These are phyloP conservation scores for Dendrophyllia cribrosa DNA, from an alignment of 64 coral and sea anemone genomes.

Conservation along the genomic window DNA sequence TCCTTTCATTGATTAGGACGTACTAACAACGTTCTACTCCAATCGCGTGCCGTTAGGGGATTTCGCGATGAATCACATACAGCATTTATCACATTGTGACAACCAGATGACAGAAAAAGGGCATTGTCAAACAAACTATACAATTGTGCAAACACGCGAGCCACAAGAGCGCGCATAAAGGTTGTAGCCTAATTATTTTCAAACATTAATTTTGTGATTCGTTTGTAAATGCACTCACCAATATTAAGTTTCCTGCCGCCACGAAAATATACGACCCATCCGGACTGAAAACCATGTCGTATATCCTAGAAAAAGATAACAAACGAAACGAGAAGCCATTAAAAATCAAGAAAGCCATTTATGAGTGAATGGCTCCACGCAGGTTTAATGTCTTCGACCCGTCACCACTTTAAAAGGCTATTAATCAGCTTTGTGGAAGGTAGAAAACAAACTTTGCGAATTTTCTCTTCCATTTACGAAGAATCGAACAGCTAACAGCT, in stretches of 20 bases:
- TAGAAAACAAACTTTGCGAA: background rate
- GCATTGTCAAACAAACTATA: slow-evolving; percentile 2
- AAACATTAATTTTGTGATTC: background rate
- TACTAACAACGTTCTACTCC: background rate
- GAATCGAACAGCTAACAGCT: too few relatives aligned
- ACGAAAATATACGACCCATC: slow-evolving; percentile 74
- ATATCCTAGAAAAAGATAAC: slow-evolving; percentile 66
- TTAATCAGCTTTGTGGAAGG: background rate
- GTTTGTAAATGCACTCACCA: slow-evolving; percentile 57
- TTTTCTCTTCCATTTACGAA: background rate
- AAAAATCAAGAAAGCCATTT: background rate
- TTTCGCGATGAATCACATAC: background rate
- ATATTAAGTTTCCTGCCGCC: slow-evolving; percentile 77
- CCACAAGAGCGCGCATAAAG: background rate
- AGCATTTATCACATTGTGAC: slow-evolving; percentile 11
- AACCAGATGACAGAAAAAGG: slow-evolving; percentile 1
- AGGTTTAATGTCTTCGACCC: background rate
- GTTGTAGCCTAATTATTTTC: background rate
- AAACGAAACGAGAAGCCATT: background rate
- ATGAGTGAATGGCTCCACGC: background rate
- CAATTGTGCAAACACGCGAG: slow-evolving; percentile 1
- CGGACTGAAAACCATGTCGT: slow-evolving; percentile 83
- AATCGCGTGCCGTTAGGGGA: background rate
- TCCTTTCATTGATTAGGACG: background rate
- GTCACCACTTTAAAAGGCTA: background rate